These are phyloP conservation scores for Saccostrea glomerata DNA, from an alignment of 1,140 invertebrate genomes.

Conservation along the genomic window DNA sequence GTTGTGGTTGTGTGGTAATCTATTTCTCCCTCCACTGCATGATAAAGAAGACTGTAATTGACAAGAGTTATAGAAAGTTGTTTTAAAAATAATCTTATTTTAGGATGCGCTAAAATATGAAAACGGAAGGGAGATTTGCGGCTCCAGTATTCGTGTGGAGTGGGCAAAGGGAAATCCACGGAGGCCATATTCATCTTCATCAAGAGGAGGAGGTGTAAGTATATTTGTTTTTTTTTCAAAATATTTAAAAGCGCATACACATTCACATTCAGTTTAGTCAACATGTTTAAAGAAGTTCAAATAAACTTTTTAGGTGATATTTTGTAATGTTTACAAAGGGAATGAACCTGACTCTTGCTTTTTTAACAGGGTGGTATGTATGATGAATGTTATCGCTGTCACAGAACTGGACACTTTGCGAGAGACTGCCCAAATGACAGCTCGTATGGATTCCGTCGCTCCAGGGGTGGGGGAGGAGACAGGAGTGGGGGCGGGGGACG, in stretches of 20 bases:
- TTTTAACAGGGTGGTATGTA: conserved; percentile 58
- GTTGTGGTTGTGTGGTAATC: background rate
- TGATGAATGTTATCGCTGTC: conserved; percentile 79
- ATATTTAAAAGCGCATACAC: background rate
- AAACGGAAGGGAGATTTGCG: conserved; percentile 79
- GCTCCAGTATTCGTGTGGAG: conserved; percentile 80
- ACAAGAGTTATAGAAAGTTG: background rate
- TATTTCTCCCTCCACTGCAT: conserved; percentile 13
- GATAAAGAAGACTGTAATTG: background rate
- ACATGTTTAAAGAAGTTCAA: background rate
- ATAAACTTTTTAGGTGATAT: background rate
- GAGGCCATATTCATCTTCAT: conserved; percentile 54
- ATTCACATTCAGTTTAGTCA: background rate
- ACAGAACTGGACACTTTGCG: conserved; percentile 79
- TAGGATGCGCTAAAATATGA: conserved; percentile 81
- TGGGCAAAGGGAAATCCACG: conserved; percentile 79
- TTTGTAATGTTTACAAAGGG: too few species aligned
- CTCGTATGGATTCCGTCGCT: conserved; percentile 67
- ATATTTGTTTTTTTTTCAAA: background rate
- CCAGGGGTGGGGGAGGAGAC: conserved; percentile 60
- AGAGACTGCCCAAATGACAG: conserved; percentile 78
- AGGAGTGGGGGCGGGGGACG: conserved; percentile 61
- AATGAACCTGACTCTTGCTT: too few species aligned
- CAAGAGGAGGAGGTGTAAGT: conserved; percentile 7
- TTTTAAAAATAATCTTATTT: background rate